Evolutionary conservation across 2,113 vertebrate genomes (phyloP).

Genomic region (Lagopus muta): DNA sequence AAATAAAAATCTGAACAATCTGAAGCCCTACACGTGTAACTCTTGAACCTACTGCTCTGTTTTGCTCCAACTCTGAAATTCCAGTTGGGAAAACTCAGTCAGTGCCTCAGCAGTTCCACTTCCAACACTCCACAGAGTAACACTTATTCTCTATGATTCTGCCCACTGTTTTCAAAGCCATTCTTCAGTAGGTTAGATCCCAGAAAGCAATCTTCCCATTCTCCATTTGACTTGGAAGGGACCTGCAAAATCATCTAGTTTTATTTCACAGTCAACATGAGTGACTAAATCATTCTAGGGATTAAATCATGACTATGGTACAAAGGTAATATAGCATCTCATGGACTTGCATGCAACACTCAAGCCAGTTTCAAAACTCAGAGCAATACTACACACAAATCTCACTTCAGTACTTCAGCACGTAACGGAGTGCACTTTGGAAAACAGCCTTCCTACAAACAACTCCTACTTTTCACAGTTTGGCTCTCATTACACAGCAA

Average conservation of each 20-base stretch:
- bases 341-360: background rate
- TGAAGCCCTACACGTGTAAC: background rate
- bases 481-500: background rate
- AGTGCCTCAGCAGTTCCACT: background rate
- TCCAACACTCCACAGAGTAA: background rate
- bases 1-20: background rate
- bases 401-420: background rate
- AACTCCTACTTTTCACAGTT: background rate
- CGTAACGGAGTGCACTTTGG: background rate
- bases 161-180: background rate
- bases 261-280: background rate
- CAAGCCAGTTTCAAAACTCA: background rate
- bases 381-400: background rate
- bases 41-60: background rate
- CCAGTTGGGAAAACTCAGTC: background rate
- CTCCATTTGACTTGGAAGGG: no score
- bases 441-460: background rate
- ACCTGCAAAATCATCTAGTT: background rate
- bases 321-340: background rate
- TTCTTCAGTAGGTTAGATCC: conserved; percentile 36
- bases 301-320: background rate
- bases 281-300: background rate
- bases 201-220: background rate
- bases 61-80: background rate
- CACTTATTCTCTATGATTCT: fast-evolving